Conservation (phyloP, 2,888 invertebrate species). For the Eristalis arbustorum region DNA sequence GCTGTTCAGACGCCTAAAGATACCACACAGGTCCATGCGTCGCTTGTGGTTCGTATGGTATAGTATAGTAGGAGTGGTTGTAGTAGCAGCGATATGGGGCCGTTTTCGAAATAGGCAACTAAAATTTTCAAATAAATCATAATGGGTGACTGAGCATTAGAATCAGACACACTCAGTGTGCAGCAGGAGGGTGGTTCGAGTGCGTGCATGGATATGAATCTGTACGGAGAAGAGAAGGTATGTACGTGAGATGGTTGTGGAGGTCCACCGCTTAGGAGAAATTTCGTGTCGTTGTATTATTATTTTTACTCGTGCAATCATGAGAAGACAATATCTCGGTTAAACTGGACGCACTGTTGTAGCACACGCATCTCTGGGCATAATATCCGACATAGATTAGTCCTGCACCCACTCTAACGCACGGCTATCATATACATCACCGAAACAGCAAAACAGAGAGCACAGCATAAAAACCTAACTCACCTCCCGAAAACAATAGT, state of each 20-base stretch:
- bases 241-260: neutral
- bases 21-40: slow-evolving; percentile 8
- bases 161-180: slow-evolving; percentile 39
- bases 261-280: slow-evolving; percentile 57
- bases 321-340: slow-evolving; percentile 68
- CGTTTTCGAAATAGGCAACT: slow-evolving; percentile 68
- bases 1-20: slow-evolving; percentile 44
- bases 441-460: slow-evolving; percentile 40
- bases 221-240: slow-evolving; percentile 7
- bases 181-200: neutral
- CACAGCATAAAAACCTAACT: slow-evolving; percentile 49
- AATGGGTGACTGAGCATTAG: slow-evolving; percentile 70
- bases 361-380: slow-evolving; percentile 61
- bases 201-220: neutral
- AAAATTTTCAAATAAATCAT: slow-evolving; percentile 71
- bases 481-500: slow-evolving; percentile 63
- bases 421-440: slow-evolving; percentile 57
- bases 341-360: slow-evolving; percentile 61
- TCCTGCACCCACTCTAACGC: slow-evolving; percentile 56
- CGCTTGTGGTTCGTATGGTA: neutral
- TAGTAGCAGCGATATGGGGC: slow-evolving; percentile 43
- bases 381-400: slow-evolving; percentile 72
- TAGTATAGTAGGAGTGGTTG: neutral
- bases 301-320: slow-evolving; percentile 70
- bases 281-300: slow-evolving; percentile 68